Base-by-base conservation (phyloP, 2,113 vertebrate genomes). In the Hipposideros armiger region DNA sequence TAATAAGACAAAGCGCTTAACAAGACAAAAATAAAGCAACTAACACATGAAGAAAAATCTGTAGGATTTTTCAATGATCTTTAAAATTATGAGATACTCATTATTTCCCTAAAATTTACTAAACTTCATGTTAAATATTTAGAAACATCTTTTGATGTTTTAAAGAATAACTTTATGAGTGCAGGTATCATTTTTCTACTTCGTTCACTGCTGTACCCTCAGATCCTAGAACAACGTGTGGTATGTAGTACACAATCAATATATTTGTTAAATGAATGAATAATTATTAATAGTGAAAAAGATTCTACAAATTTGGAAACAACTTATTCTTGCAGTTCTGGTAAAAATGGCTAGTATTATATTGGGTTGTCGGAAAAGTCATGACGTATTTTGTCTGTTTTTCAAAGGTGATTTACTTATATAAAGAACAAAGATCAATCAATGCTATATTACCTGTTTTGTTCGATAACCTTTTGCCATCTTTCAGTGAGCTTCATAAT, bases 91-190 rank as follows among this genome's bases (percentile, higher is more conserved):
- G 83, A 83, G 9, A 11, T 89, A 82, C 4, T 81, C 15, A 62
- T 11, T 73, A 19, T 74, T 94, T 76, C 94, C n/a, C 16, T 78
- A 58, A 94, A 86, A n/a, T 88, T 78, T 80, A 30, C 52, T 90
- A 19, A 67, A 94, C 26, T 87, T 84, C 19, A 60, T 3, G 15
- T 84, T 90, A 87, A 94, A 84, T 42, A 9, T 89, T 81, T 89
- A 91, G 60, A 87, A 86, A 67, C 5, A 78, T 69, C 30, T 56
- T 95, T 84, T 93, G 32, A 81, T 13, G 15, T 60, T 95, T 92
- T 77, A 56, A 97, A 76, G 47, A 47, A 64, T 28, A 94, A 24
- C 24, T 66, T 88, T 96, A 15, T 82, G 47, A 70, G 2, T 58
- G 2, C 22, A 96, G 26, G 7, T 5, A 73, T 83, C 9, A 40